A percentile compares a stretch with the other conserved stretches of the same genome.
phyloP scores from a whole-genome alignment of 2,888 invertebrate species.

The Xestia ashworthii region DNA sequence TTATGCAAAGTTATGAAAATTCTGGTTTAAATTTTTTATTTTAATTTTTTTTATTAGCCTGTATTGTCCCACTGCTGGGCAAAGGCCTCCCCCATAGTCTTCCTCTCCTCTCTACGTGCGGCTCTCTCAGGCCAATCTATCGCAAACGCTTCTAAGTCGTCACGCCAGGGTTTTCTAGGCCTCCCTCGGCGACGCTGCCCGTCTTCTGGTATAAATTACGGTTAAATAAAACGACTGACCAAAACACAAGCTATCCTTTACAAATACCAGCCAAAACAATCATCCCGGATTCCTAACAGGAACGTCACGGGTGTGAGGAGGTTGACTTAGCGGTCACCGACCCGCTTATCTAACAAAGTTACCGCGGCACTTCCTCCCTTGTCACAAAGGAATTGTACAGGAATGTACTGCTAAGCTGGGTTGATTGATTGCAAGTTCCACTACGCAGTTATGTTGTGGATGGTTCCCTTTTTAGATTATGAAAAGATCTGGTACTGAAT shows the following conservation, averaged over 20 bases:
- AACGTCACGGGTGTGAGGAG: constrained; percentile 10
- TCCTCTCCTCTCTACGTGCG: too few species aligned
- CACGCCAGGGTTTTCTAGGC: too few species aligned
- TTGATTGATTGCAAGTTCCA: constrained; percentile 34
- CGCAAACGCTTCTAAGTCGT: too few species aligned
- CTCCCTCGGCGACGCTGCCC: too few species aligned
- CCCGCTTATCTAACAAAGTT: constrained; percentile 29
- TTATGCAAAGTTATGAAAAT: not conserved
- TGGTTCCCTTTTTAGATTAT: not conserved
- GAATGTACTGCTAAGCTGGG: constrained; percentile 20
- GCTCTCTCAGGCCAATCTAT: too few species aligned
- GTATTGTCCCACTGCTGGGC: too few species aligned
- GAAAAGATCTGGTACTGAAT: not conserved
- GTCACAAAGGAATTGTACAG: constrained; percentile 32
- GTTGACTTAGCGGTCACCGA: constrained; percentile 39
- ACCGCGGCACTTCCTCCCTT: constrained; percentile 19
- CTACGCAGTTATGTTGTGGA: not conserved
- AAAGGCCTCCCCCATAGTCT: too few species aligned
- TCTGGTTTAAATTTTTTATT: too few species aligned
- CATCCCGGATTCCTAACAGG: not conserved
- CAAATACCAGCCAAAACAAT: constrained; percentile 7
- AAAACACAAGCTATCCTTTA: not conserved
- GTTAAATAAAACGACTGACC: not conserved
- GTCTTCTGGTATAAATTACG: not conserved
- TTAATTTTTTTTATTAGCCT: too few species aligned